These are phyloP conservation scores for Phylloscopus collybita DNA, from an alignment of 2,797 vertebrate genomes.

Conservation along the genomic window DNA sequence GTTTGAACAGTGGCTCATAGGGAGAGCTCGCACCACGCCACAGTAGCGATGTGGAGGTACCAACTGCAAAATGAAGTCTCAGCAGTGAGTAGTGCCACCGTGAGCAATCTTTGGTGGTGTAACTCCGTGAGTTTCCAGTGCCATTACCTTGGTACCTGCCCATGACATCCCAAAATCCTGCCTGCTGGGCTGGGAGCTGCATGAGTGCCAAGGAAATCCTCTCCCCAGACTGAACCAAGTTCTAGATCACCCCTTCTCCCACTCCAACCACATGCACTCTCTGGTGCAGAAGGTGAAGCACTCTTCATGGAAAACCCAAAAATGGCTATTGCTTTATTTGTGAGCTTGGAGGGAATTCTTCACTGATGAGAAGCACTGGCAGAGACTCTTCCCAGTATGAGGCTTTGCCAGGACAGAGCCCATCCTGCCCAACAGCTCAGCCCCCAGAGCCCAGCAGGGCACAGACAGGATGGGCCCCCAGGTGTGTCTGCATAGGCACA, in stretches of 20 bases:
- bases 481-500: not conserved
- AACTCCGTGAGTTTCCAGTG: not conserved
- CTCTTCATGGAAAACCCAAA: not conserved
- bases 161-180: not conserved
- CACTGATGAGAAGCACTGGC: not conserved
- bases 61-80: not conserved
- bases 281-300: not conserved
- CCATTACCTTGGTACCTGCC: rapidly evolving
- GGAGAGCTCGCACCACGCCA: rapidly evolving
- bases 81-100: not conserved
- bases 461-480: not conserved
- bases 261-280: rapidly evolving
- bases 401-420: not conserved
- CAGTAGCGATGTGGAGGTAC: rapidly evolving
- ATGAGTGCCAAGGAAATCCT: not conserved
- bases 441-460: not conserved
- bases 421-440: not conserved
- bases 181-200: not conserved
- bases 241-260: not conserved
- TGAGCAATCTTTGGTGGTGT: rapidly evolving
- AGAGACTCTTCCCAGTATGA: not conserved
- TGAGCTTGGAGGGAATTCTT: not conserved
- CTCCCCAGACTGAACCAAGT: not conserved
- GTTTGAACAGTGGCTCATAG: not conserved
- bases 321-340: not conserved